Evolutionary conservation across 2,797 vertebrate species (phyloP).

Genomic region (Mormyrops boulengeri): DNA sequence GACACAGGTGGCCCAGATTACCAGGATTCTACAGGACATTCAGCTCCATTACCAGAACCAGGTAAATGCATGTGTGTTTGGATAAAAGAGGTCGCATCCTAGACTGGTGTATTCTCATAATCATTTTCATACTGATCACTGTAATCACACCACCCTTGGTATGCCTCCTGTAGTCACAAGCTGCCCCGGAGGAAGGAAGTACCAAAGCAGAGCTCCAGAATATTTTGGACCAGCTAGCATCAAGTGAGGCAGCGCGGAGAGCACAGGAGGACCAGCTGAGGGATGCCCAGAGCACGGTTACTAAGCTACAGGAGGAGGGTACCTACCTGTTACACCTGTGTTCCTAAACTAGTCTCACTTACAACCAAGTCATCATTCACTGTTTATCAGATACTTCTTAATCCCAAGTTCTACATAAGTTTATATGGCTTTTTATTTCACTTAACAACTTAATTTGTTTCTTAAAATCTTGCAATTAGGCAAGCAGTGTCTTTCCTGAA

Average conservation of each 20-base stretch:
- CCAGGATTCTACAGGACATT: slow-evolving; percentile 49
- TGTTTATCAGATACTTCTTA: background rate
- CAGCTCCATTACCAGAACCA: slow-evolving; percentile 44
- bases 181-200: slow-evolving; percentile 26
- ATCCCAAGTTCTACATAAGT: background rate
- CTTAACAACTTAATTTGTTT: background rate
- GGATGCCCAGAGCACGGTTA: slow-evolving; percentile 34
- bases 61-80: slow-evolving; percentile 38
- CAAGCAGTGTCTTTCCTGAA: background rate
- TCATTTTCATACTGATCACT: background rate
- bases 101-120: background rate
- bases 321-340: background rate
- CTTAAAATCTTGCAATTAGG: background rate
- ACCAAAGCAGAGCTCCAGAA: slow-evolving; percentile 17
- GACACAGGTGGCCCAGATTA: slow-evolving; percentile 54
- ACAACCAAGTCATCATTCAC: background rate
- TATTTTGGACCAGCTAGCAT: slow-evolving; percentile 38
- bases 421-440: background rate
- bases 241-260: slow-evolving; percentile 47
- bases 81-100: background rate
- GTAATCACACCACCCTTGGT: background rate
- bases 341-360: background rate
- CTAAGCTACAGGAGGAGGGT: slow-evolving; percentile 59
- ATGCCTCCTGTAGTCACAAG: slow-evolving; percentile 46
- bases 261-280: slow-evolving; percentile 40